Percentiles rank a stretch among this genome's conserved stretches.
These are phyloP conservation scores for Synanthedon tipuliformis DNA, from an alignment of 2,888 invertebrate species.

Conservation along the genomic window DNA sequence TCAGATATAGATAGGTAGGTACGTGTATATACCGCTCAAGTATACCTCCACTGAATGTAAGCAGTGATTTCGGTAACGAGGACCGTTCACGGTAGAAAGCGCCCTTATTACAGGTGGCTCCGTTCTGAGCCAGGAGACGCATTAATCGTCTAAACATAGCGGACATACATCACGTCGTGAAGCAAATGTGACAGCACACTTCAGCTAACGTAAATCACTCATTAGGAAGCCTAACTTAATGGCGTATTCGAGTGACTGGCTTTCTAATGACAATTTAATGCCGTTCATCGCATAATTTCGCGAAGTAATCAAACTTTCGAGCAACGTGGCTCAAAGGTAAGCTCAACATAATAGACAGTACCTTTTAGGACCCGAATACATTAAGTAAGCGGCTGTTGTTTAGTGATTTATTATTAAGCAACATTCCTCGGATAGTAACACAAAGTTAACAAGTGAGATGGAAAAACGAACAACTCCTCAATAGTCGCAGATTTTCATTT, in stretches of 20 bases:
- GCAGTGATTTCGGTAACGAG: not conserved
- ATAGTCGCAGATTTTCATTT: too few species aligned
- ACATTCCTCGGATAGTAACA: not conserved
- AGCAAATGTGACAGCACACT: slow-evolving; percentile 33
- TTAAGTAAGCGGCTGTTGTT: slow-evolving; percentile 37
- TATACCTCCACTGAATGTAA: not conserved
- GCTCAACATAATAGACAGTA: slow-evolving; percentile 37
- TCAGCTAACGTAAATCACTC: slow-evolving; percentile 53
- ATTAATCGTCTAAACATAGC: slow-evolving; percentile 27
- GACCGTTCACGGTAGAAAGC: slow-evolving; percentile 36
- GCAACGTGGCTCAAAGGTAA: slow-evolving; percentile 34
- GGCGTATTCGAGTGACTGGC: slow-evolving; percentile 38
- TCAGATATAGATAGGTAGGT: not conserved
- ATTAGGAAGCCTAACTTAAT: slow-evolving; percentile 45
- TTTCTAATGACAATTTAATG: slow-evolving; percentile 59
- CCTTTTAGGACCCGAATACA: slow-evolving; percentile 42
- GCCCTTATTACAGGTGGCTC: slow-evolving; percentile 35
- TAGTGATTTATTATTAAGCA: slow-evolving; percentile 18
- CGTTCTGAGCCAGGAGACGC: slow-evolving; percentile 23
- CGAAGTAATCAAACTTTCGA: slow-evolving; percentile 55
- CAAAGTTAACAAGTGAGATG: too few species aligned
- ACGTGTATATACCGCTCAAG: not conserved
- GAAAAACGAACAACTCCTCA: too few species aligned
- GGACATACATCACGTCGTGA: slow-evolving; percentile 32
- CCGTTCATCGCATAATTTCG: slow-evolving; percentile 49